Evolutionary conservation across 2,888 invertebrate genomes (phyloP), one percentile per base, ranked within the genome.

Genomic region (Palloptera scutellata): DNA sequence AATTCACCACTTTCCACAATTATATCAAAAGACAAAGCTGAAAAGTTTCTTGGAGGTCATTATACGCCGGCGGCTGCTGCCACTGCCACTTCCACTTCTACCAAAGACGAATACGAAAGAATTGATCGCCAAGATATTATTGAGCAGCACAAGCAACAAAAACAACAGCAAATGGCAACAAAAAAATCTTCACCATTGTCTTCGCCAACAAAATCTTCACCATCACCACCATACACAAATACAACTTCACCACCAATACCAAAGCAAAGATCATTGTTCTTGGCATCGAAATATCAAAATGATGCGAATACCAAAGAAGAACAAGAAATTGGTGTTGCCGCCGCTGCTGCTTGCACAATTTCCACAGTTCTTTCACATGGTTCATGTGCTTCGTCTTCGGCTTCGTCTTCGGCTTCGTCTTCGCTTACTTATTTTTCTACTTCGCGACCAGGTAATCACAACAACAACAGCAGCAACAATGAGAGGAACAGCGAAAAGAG

Each of bases 21-120:
- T 59, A 64, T 48, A 55, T 68, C 72, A 55, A 72, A 80, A 79
- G 81, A 81, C 79, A 79, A 78, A 74, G 76, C 78, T 75, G 81
- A 79, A 79, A 79, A 77, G 79, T 77, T 77, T 78, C 76, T 77
- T 77, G 79, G 83, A 81, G 82, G 82, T 81, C 81, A 81, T 81
- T 83, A 81, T 71, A 78, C 78, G 75, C 75, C 77, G 75, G 72
- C 66, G 69, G 54, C 63, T 63, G 41, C 10, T 40, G 17, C 19
- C 66, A 72, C 43, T n/a, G 66, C 30, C 59, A 52, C 52, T 20
- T 30, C 10, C n/a, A 13, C 13, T 43, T 43, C 41, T 41, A 61
- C 17, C 42, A 68, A 54, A 61, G 64, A 67, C 15, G 41, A 55
- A 13, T 17, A 43, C n/a, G 67, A 66, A 48, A 61, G 43, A 40